Conservation (phyloP, 2,888 invertebrate species). For the Frankliniella intonsa region DNA sequence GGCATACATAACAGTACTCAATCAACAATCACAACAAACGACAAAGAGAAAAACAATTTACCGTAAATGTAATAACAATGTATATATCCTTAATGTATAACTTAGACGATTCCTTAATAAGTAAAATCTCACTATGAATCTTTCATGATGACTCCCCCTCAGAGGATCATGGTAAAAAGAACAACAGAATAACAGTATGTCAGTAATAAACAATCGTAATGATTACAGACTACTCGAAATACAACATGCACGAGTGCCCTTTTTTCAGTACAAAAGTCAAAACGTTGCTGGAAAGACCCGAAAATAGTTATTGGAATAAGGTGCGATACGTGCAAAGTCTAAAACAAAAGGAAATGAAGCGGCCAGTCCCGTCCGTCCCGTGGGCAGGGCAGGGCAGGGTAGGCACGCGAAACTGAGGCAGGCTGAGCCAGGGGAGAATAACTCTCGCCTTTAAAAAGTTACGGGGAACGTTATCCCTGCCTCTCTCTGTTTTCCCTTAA, state of each 20-base stretch:
- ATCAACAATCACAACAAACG: conserved; percentile 12
- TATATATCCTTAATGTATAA: neutral
- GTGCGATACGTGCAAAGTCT: conserved; percentile 5
- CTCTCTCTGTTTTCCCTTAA: no score
- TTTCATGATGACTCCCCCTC: neutral
- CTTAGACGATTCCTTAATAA: neutral
- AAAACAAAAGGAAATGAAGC: neutral
- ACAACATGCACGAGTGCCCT: neutral
- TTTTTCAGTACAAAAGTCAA: neutral
- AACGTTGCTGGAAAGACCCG: neutral
- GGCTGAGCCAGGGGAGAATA: no score
- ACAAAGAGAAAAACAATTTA: conserved; percentile 21
- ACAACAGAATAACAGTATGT: neutral
- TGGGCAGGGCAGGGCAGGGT: neutral
- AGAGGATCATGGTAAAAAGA: conserved; percentile 4
- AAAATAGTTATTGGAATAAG: neutral
- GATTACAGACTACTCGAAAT: conserved; percentile 16
- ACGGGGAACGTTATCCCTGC: no score
- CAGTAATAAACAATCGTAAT: conserved; percentile 7
- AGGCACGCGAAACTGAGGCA: no score
- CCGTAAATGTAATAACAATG: conserved; percentile 6
- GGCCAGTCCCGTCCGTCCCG: neutral
- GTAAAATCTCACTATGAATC: conserved; percentile 13
- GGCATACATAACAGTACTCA: neutral
- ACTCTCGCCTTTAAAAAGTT: no score